phyloP scores from a whole-genome alignment of 2,797 vertebrate species.

The Oreochromis mossambicus region DNA sequence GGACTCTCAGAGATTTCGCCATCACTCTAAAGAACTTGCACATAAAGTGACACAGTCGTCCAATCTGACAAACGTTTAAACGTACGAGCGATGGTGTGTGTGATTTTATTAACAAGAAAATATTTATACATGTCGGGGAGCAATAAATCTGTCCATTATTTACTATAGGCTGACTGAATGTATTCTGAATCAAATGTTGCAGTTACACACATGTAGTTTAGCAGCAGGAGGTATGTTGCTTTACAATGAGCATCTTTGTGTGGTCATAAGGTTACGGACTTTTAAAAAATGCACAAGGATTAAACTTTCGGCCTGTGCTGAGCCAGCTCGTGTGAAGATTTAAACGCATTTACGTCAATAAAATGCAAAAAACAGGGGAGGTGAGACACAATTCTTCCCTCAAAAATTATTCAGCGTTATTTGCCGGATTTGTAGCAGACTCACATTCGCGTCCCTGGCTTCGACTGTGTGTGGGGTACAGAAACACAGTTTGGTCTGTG shows the following conservation, averaged over 20 bases:
- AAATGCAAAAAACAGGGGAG: not conserved
- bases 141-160: conserved; percentile 27
- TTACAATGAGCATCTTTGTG: not conserved
- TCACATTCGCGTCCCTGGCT: conserved; percentile 5
- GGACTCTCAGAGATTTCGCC: not conserved
- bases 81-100: not conserved
- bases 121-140: conserved; percentile 28
- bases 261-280: not conserved
- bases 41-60: conserved; percentile 21
- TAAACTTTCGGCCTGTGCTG: not conserved
- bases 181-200: not conserved
- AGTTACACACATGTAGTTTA: not conserved
- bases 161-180: not conserved
- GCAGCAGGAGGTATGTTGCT: not conserved
- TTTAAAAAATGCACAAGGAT: not conserved
- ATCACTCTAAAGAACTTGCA: not conserved
- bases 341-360: not conserved
- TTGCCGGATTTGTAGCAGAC: conserved; percentile 19
- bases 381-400: not conserved
- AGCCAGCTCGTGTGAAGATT: not conserved
- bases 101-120: conserved; percentile 7
- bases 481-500: conserved; percentile 76
- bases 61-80: not conserved
- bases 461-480: conserved; percentile 52
- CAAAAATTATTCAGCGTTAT: conserved; percentile 30